These are phyloP conservation scores for Ectropis grisescens DNA, from an alignment of 1,140 invertebrate genomes.

Conservation along the genomic window DNA sequence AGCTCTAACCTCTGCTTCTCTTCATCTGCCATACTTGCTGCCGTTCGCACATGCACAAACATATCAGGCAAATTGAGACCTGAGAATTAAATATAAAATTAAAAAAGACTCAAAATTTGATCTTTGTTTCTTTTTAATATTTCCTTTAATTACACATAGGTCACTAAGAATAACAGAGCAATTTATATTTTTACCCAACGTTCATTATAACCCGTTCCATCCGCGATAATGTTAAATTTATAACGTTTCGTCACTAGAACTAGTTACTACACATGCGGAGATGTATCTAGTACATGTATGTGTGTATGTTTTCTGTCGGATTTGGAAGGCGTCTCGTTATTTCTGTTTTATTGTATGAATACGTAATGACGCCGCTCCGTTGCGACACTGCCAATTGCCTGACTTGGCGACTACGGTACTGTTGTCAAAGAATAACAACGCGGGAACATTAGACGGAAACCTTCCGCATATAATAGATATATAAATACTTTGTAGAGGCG, in stretches of 20 bases:
- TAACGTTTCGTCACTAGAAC: background rate
- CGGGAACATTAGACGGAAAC: too few species aligned
- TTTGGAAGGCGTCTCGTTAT: constrained; percentile 54
- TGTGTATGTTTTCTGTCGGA: constrained; percentile 5
- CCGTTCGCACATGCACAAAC: too few species aligned
- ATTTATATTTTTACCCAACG: background rate
- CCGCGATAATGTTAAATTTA: background rate
- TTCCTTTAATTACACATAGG: too few species aligned
- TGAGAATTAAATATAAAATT: too few species aligned
- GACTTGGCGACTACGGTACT: constrained; percentile 42
- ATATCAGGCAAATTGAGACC: too few species aligned
- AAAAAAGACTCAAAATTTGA: too few species aligned
- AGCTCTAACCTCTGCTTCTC: too few species aligned
- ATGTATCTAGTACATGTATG: constrained; percentile 7
- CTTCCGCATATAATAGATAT: too few species aligned
- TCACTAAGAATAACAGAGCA: too few species aligned
- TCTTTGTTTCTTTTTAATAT: too few species aligned
- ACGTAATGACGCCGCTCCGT: constrained; percentile 42
- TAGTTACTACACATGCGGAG: background rate
- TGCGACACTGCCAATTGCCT: constrained; percentile 58
- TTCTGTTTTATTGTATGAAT: constrained; percentile 64
- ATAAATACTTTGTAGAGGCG: background rate
- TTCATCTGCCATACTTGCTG: too few species aligned
- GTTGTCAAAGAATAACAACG: constrained; percentile 45
- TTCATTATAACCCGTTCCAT: background rate